phyloP scores from a whole-genome alignment of 1,140 invertebrate species.

The Pristionchus pacificus region DNA sequence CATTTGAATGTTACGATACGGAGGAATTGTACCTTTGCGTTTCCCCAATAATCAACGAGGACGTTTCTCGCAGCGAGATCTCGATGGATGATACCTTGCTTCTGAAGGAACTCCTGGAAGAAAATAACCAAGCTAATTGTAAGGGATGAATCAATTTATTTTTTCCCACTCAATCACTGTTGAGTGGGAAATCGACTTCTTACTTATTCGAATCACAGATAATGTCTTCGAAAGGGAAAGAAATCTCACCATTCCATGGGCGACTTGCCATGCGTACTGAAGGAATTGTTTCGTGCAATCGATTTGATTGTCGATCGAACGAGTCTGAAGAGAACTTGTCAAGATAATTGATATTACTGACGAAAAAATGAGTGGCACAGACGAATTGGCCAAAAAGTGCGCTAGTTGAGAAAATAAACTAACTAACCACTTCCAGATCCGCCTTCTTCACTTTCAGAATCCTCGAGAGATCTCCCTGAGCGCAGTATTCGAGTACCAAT shows the following conservation, averaged over 20 bases:
- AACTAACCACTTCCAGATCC: constrained; percentile 38
- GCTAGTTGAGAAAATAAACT: no score
- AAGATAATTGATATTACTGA: neutral
- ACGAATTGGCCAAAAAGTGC: no score
- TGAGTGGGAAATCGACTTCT: neutral
- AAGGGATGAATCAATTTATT: neutral
- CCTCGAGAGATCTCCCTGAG: constrained; percentile 42
- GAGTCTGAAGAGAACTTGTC: constrained; percentile 35
- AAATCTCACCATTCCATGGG: constrained; percentile 88
- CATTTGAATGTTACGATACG: no score
- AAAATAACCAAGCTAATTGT: no score
- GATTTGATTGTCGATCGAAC: constrained; percentile 41
- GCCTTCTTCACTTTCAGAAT: constrained; percentile 47
- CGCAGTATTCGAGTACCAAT: constrained; percentile 46
- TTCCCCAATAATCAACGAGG: constrained; percentile 62
- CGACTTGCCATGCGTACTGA: constrained; percentile 85
- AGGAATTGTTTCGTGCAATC: constrained; percentile 45
- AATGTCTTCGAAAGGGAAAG: no score
- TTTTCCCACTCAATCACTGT: no score
- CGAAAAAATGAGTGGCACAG: no score
- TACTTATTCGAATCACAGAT: neutral
- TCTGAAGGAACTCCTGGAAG: constrained; percentile 26
- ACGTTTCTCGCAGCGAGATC: constrained; percentile 95
- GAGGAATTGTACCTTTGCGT: constrained; percentile 51
- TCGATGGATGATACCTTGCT: constrained; percentile 71